Base-by-base conservation (phyloP, 2,888 invertebrate species). In the Latrodectus hesperus region DNA sequence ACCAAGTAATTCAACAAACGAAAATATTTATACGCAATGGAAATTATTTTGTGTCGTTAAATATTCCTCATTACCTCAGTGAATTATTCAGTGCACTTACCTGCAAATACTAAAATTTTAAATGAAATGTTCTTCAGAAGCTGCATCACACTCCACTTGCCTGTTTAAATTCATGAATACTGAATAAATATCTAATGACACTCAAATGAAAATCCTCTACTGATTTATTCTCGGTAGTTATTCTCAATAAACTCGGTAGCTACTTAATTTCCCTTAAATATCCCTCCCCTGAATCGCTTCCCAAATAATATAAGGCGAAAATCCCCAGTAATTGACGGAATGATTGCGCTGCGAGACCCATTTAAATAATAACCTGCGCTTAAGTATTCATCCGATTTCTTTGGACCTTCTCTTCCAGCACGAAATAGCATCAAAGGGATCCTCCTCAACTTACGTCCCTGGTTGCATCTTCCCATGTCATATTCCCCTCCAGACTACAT, bases 371-470 rank as follows among this genome's bases (percentile, higher is more conserved):
- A 73, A 81, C 73, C 51, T 9, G 22, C 16, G 64, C 81, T 81
- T 81, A 81, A 81, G 74, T 51, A 81, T 81, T 81, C 81, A 81
- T 65, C 74, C 67, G 81, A 73, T 81, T 81, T 81, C 81, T 81
- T 81, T 73, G 53, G 81, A 81, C 81, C 81, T 74, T 74, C 74
- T 74, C 81, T 22, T 60, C 60, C 11, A n/a, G n/a, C 14, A 60
- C 60, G 60, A 53, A 81, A 67, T 49, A 65, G 16, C 26, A 52
- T 77, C 53, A 22, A 52, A 51, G 22, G 16, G 67, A 74, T 74
- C 73, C 3, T 60, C 60, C 14, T 81, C 81, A 80, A 80, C 71
- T 71, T 72, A 72, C 72, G 12, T 60, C 80, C 71, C 73, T 26
- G 22, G n/a, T n/a, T n/a, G n/a, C 79, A 26, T 80, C 64, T 55